These are phyloP conservation scores for Myotis brandtii DNA, from an alignment of 2,113 vertebrate species.

Conservation along the genomic window DNA sequence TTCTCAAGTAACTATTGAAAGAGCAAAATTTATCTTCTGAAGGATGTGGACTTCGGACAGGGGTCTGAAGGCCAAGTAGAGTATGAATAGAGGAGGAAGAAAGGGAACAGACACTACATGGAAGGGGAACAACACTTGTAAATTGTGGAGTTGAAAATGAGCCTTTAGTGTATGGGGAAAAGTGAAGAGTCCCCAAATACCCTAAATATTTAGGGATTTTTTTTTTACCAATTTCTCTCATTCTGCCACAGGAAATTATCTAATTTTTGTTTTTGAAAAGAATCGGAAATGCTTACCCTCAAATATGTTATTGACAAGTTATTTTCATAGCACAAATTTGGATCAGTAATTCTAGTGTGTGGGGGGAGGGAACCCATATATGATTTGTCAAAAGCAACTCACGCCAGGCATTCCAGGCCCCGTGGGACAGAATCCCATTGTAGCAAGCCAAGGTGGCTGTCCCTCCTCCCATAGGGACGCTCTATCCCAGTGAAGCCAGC, in stretches of 20 bases:
- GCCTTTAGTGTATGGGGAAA: not conserved
- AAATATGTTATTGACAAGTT: not conserved
- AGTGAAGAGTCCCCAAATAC: not conserved
- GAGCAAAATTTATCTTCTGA: not conserved
- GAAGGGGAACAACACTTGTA: not conserved
- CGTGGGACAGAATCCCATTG: not conserved
- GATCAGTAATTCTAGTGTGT: not conserved
- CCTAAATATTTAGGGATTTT: not conserved
- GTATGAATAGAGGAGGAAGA: not conserved
- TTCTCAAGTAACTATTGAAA: not conserved
- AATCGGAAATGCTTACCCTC: not conserved
- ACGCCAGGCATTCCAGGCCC: not conserved
- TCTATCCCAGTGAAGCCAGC: not conserved
- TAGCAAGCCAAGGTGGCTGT: not conserved
- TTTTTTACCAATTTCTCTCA: not conserved
- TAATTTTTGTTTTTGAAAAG: not conserved
- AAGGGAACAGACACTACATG: not conserved
- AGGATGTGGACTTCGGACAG: not conserved
- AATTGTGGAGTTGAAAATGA: not conserved
- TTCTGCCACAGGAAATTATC: not conserved
- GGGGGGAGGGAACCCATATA: too few relatives aligned
- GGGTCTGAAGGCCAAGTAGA: not conserved
- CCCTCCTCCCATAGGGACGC: not conserved
- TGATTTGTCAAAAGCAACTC: not conserved
- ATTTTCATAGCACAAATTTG: not conserved